Conservation (phyloP, 2,888 invertebrate species). For the Ichneumoninae sp. region DNA sequence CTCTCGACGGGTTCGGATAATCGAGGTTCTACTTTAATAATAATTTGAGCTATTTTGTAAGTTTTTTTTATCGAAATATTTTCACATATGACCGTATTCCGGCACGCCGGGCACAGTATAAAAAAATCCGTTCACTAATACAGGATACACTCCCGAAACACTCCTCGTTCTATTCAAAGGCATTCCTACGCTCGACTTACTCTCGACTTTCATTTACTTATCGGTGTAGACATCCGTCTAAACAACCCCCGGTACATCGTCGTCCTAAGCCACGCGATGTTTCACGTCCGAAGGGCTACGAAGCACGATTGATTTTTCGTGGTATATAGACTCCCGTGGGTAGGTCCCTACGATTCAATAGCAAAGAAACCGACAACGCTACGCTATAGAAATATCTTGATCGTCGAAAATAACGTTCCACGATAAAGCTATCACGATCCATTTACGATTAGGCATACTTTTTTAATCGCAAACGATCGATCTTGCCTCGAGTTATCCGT, state of each 20-base stretch:
- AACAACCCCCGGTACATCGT: neutral
- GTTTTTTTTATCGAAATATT: too few species aligned
- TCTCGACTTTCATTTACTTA: neutral
- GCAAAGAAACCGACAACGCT: neutral
- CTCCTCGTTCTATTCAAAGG: slow-evolving; percentile 4
- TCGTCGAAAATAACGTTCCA: neutral
- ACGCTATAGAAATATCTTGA: neutral
- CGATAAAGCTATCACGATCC: neutral
- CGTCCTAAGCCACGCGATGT: neutral
- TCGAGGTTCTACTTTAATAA: too few species aligned
- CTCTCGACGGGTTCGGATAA: too few species aligned
- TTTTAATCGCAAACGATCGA: neutral
- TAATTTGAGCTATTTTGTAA: too few species aligned
- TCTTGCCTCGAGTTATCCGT: neutral
- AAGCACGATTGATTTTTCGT: neutral
- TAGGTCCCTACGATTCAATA: neutral
- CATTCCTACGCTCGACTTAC: neutral
- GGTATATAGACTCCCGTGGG: neutral
- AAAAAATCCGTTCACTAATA: neutral
- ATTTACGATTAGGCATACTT: neutral
- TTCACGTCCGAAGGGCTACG: neutral
- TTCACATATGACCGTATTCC: too few species aligned
- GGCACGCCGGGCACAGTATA: too few species aligned
- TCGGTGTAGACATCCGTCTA: neutral
- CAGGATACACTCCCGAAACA: slow-evolving; percentile 12